phyloP scores from a whole-genome alignment of 1,140 invertebrate genomes.

The Bombus waltoni region DNA sequence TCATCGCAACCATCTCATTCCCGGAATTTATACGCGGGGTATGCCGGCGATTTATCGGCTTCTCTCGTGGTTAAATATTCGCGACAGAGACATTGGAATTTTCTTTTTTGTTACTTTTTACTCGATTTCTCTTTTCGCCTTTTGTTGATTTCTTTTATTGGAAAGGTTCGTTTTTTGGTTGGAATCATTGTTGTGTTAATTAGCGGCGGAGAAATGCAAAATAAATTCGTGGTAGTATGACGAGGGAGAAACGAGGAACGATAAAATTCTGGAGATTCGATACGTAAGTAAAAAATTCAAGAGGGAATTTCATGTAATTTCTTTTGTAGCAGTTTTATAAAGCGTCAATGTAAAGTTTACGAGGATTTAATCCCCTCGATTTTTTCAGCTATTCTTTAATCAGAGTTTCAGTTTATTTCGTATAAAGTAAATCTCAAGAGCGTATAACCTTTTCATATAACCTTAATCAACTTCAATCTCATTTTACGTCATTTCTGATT shows the following conservation, averaged over 20 bases:
- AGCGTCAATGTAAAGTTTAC: no score
- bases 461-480: no score
- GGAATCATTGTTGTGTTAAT: neutral
- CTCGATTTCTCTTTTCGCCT: no score
- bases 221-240: neutral
- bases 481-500: no score
- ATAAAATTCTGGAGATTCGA: neutral
- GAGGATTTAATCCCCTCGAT: no score
- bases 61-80: neutral
- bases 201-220: neutral
- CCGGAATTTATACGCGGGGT: neutral
- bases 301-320: no score
- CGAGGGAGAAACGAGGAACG: neutral
- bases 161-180: no score
- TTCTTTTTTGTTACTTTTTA: neutral
- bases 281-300: no score
- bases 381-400: neutral
- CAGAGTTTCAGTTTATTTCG: neutral
- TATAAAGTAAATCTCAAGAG: neutral
- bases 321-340: no score
- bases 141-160: neutral
- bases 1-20: conserved; percentile 1
- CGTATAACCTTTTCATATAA: no score
- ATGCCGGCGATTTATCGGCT: neutral
- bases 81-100: neutral